Evolutionary conservation across 2,888 invertebrate species (phyloP).

Genomic region (Penaeus monodon): DNA sequence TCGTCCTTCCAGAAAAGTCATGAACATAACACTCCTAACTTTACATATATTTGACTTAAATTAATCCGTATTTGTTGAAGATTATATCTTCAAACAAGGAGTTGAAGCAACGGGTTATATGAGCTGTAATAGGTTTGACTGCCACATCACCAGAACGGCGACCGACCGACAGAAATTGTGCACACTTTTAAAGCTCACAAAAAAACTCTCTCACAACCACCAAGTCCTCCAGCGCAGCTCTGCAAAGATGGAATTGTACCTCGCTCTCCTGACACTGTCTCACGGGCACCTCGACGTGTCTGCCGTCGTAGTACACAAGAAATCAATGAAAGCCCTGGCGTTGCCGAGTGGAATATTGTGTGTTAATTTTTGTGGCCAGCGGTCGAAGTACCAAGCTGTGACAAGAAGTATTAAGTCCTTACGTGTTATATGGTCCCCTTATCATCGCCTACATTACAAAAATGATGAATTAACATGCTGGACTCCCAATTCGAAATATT

Average conservation of each 20-base stretch:
- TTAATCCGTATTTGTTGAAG: too few species aligned
- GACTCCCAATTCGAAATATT: too few species aligned
- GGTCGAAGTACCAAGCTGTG: neutral
- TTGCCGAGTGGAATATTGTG: constrained; percentile 22
- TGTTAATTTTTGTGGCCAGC: neutral
- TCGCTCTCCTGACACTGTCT: constrained; percentile 10
- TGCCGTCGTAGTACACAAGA: constrained; percentile 38
- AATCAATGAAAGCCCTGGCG: constrained; percentile 27
- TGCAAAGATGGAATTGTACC: constrained; percentile 25
- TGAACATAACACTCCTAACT: too few species aligned
- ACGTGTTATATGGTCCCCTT: too few species aligned
- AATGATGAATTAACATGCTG: too few species aligned
- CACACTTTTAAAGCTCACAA: neutral
- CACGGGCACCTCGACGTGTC: constrained; percentile 32
- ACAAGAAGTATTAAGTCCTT: neutral
- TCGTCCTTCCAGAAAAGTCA: too few species aligned
- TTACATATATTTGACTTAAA: too few species aligned
- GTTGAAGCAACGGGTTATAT: too few species aligned
- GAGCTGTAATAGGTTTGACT: too few species aligned
- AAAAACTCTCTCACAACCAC: neutral
- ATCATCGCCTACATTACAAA: too few species aligned
- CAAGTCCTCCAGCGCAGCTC: neutral
- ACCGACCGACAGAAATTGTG: neutral
- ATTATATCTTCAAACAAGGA: too few species aligned
- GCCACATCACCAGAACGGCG: neutral